These are phyloP conservation scores for Edolisoma coerulescens DNA, from an alignment of 2,113 vertebrate genomes.

Conservation along the genomic window DNA sequence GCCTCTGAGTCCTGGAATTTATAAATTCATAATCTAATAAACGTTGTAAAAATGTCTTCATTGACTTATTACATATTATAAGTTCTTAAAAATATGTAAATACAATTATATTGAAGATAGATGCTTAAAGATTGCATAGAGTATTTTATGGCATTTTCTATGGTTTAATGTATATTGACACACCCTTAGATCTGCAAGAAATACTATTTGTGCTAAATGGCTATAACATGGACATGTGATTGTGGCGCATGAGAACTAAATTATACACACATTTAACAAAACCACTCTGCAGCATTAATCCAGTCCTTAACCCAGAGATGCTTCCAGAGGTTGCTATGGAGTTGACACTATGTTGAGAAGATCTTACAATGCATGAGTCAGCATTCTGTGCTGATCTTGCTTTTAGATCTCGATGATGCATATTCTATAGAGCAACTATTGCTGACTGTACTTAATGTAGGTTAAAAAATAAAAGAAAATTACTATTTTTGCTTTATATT, in stretches of 20 bases:
- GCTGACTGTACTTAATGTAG: not conserved
- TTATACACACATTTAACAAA: not conserved
- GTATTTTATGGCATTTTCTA: slow-evolving; percentile 53
- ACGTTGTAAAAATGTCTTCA: slow-evolving; percentile 75
- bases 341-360: slow-evolving; percentile 27
- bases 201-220: not conserved
- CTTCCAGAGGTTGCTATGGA: not conserved
- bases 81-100: slow-evolving; percentile 56
- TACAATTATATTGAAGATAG: slow-evolving; percentile 34
- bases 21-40: slow-evolving; percentile 83
- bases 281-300: not conserved
- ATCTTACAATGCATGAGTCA: not conserved
- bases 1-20: slow-evolving; percentile 80
- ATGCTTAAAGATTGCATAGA: slow-evolving; percentile 44
- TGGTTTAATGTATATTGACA: slow-evolving; percentile 1
- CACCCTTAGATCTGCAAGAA: slow-evolving; percentile 9
- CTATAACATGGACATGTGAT: not conserved
- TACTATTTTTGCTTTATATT: slow-evolving; percentile 47
- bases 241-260: not conserved
- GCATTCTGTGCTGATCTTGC: slow-evolving; percentile 4
- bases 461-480: slow-evolving; percentile 7
- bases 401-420: slow-evolving; percentile 32
- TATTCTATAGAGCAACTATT: not conserved
- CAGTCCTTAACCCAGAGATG: not conserved
- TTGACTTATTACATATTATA: slow-evolving; percentile 61